Conservation (phyloP, 2,888 invertebrate genomes). For the Mayetiola destructor region DNA sequence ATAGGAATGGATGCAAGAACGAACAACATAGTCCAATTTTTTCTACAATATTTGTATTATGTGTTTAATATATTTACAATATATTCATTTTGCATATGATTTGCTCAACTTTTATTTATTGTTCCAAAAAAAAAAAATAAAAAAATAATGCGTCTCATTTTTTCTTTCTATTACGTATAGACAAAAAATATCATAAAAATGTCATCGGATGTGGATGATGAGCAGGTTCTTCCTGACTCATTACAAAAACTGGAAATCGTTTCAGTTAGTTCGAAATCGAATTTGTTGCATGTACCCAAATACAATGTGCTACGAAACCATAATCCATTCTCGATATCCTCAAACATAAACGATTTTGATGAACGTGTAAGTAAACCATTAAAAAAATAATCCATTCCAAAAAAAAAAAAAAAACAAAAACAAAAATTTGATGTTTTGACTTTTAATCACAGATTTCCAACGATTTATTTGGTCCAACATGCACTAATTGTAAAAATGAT, state of each 20-base stretch:
- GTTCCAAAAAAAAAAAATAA: too few relatives aligned
- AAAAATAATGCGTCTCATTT: neutral
- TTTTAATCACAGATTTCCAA: neutral
- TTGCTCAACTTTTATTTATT: too few relatives aligned
- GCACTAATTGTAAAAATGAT: constrained; percentile 6
- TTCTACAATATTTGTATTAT: too few relatives aligned
- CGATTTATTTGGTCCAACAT: constrained; percentile 18
- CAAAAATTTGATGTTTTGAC: too few relatives aligned
- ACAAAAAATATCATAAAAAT: constrained; percentile 2
- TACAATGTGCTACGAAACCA: constrained; percentile 21
- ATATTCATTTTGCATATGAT: too few relatives aligned
- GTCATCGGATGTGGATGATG: constrained; percentile 20
- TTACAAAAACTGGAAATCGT: constrained; percentile 44
- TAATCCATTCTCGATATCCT: neutral
- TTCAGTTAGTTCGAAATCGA: constrained; percentile 24
- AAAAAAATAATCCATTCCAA: too few relatives aligned
- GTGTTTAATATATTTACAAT: too few relatives aligned
- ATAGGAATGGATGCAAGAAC: too few relatives aligned
- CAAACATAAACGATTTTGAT: neutral
- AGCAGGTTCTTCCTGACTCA: constrained; percentile 38
- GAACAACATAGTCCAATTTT: too few relatives aligned
- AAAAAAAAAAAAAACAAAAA: too few relatives aligned
- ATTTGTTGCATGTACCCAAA: neutral
- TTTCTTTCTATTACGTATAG: neutral
- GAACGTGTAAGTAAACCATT: neutral